Evolutionary conservation across 2,113 vertebrate genomes (phyloP).

Genomic region (Nothoprocta perdicaria): DNA sequence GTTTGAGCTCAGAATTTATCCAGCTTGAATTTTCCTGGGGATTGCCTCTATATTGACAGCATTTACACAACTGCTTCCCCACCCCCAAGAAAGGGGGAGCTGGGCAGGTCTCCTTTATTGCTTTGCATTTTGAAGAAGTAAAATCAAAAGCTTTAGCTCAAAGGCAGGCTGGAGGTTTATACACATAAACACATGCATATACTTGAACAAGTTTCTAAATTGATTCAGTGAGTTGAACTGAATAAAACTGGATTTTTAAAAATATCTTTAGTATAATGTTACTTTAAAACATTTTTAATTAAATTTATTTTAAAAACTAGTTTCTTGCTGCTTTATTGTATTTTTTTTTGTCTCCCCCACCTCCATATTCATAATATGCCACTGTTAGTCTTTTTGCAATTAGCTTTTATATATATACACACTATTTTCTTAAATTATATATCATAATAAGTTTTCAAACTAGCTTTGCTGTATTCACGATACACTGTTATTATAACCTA

Average conservation of each 20-base stretch:
- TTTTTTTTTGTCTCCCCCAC: neutral
- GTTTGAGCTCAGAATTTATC: neutral
- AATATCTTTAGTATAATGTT: neutral
- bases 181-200: fast-evolving
- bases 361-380: neutral
- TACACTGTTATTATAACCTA: neutral
- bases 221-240: neutral
- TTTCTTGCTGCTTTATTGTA: neutral
- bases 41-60: neutral
- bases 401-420: neutral
- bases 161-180: neutral
- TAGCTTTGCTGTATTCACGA: neutral
- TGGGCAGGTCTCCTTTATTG: neutral
- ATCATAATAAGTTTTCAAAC: neutral
- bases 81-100: neutral
- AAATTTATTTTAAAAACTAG: neutral
- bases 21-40: neutral
- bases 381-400: neutral
- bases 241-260: neutral
- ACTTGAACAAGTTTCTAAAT: neutral
- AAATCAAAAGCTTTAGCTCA: neutral
- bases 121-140: neutral
- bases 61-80: neutral
- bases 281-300: neutral
- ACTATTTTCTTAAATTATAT: neutral